Evolutionary conservation across 2,888 invertebrate genomes (phyloP), one percentile per base, ranked within the genome.

Genomic region (Chromoteleia sp.): DNA sequence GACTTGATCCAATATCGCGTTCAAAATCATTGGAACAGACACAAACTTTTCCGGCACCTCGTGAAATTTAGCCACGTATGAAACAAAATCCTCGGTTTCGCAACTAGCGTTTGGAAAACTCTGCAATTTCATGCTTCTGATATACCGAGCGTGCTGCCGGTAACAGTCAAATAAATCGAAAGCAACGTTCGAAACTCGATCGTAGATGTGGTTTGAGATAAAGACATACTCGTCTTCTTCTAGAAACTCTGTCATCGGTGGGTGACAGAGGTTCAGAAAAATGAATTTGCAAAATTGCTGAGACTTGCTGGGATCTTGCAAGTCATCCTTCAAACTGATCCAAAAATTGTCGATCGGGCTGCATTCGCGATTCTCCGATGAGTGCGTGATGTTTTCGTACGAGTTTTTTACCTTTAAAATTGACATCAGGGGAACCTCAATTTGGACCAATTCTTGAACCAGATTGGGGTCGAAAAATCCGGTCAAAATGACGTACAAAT

Each of bases 161-260:
- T 91, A 90, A 52, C 93, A 90, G 84, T 94, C 94, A 86, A 93
- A 93, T 43, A 94, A 88, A 85, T 94, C 93, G 78, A 93, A 94
- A 88, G 93, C 90, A 2, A 93, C 90, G 77, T 87, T 93, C 84
- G 93, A 93, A 25, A 94, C 79, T 81, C 93, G 92, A 76, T 94
- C 93, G 85, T 94, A 94, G 73, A 94, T 92, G 84, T 92, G 92
- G 54, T 63, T 83, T 56, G 68, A 83, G 30, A 59, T 17, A 0
- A 8, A 0, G 14, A 54, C 48, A 12, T 68, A 68, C 1, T 65
- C 52, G 0, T 71, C 41, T 1, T 84, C 74, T 1, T 75, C 71
- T 2, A 56, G 15, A 19, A 17, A 19, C n/a, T 74, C 58, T 0
- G 82, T 43, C 14, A 65, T 10, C 1, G 87, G 77, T 2, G 86